These are phyloP conservation scores for Synanthedon formicaeformis DNA, from an alignment of 2,888 invertebrate species.

Conservation along the genomic window DNA sequence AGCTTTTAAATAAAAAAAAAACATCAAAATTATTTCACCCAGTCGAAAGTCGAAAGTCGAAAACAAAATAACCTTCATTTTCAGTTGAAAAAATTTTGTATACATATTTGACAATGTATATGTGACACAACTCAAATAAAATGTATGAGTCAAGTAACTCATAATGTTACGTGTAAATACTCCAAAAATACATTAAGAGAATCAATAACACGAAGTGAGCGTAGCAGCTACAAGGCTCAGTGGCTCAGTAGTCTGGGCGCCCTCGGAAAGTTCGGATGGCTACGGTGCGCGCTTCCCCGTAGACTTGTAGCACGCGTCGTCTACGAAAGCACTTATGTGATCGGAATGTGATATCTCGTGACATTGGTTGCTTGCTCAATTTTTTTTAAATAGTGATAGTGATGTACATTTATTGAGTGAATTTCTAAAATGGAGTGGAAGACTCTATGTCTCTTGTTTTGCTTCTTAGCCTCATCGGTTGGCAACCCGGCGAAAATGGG, in stretches of 20 bases:
- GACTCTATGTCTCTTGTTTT: constrained; percentile 23
- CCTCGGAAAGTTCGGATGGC: constrained; percentile 38
- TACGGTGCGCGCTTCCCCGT: constrained; percentile 7
- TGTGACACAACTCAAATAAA: background rate
- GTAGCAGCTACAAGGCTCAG: constrained; percentile 19
- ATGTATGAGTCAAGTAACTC: constrained; percentile 5
- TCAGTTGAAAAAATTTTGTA: too few relatives aligned
- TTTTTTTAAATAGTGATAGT: constrained; percentile 5
- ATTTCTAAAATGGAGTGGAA: constrained; percentile 47
- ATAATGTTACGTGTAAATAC: constrained; percentile 43
- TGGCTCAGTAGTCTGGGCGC: constrained; percentile 54
- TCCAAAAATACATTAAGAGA: constrained; percentile 68
- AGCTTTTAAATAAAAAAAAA: too few relatives aligned
- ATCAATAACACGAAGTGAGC: constrained; percentile 57
- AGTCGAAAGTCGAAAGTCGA: too few relatives aligned
- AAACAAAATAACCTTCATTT: too few relatives aligned
- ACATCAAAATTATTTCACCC: too few relatives aligned
- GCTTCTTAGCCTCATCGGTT: constrained; percentile 26
- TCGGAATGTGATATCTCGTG: constrained; percentile 32
- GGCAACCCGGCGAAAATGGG: constrained; percentile 64
- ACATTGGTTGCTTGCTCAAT: constrained; percentile 20
- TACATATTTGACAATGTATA: background rate
- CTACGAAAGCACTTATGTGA: constrained; percentile 9
- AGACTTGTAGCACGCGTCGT: constrained; percentile 5
- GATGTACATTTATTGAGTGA: constrained; percentile 13